These are phyloP conservation scores for Heliangelus exortis DNA, from an alignment of 2,797 vertebrate species.

Conservation along the genomic window DNA sequence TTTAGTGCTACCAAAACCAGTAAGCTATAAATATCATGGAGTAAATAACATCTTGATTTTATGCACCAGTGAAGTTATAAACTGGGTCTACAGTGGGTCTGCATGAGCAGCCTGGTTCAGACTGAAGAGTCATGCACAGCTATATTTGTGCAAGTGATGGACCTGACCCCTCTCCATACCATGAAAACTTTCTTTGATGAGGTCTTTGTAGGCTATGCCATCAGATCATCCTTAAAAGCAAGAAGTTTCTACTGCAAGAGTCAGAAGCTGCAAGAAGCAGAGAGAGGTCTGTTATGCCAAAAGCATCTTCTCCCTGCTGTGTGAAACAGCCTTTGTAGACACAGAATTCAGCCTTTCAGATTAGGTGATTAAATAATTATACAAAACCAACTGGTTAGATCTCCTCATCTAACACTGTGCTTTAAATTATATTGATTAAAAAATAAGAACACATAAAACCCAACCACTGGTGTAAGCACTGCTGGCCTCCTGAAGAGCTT, in stretches of 20 bases:
- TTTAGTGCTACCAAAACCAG: neutral
- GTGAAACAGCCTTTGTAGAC: neutral
- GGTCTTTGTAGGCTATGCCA: fast-evolving
- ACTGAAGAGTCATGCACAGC: fast-evolving
- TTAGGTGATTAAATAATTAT: neutral
- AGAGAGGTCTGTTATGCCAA: neutral
- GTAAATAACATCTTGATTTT: neutral
- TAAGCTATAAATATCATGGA: neutral
- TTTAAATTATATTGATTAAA: neutral
- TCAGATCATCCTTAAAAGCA: fast-evolving
- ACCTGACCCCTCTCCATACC: neutral
- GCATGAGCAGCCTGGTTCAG: neutral
- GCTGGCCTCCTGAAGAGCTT: neutral
- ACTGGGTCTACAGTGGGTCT: neutral
- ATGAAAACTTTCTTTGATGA: neutral
- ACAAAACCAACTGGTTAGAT: neutral
- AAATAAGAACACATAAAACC: neutral
- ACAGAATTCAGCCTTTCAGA: neutral
- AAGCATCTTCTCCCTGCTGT: neutral
- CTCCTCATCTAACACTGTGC: neutral
- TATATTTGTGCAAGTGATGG: neutral
- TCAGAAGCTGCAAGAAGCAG: neutral
- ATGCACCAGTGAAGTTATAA: neutral
- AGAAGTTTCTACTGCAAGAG: neutral
- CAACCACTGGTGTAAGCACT: neutral